Evolutionary conservation across 2,113 vertebrate genomes (phyloP).

Genomic region (Garra rufa): DNA sequence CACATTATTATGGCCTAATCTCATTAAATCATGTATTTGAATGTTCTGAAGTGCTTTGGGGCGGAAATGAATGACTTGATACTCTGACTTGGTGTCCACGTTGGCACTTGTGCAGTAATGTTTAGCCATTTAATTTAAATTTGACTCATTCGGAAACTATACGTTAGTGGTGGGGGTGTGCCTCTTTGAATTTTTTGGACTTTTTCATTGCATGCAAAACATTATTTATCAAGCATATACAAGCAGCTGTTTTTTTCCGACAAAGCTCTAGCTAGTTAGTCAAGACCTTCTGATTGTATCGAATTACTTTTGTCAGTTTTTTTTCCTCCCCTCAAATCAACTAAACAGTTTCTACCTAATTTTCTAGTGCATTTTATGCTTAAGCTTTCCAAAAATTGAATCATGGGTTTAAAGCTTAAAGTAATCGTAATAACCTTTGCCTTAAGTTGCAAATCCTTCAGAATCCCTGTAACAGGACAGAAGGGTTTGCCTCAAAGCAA

Average conservation of each 20-base stretch:
- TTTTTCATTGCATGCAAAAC: constrained; percentile 65
- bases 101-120: constrained; percentile 79
- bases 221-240: constrained; percentile 52
- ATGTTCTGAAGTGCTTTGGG: constrained; percentile 68
- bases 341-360: constrained; percentile 72
- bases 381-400: background rate
- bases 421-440: constrained; percentile 42
- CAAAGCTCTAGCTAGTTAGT: constrained; percentile 71
- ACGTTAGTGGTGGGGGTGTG: constrained; percentile 51
- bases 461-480: constrained; percentile 11
- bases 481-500: constrained; percentile 23
- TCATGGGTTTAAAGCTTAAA: constrained; percentile 11
- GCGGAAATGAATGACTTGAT: constrained; percentile 57
- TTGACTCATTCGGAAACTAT: constrained; percentile 52
- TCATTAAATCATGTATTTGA: constrained; percentile 62
- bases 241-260: constrained; percentile 61
- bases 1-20: constrained; percentile 38
- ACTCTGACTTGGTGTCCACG: constrained; percentile 66
- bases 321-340: constrained; percentile 64
- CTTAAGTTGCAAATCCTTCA: constrained; percentile 41
- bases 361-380: constrained; percentile 62
- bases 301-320: constrained; percentile 64
- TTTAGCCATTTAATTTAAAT: constrained; percentile 73
- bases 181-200: constrained; percentile 53
- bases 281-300: constrained; percentile 77